Evolutionary conservation across 2,888 invertebrate genomes (phyloP).

Genomic region (Teinopalpus imperialis): DNA sequence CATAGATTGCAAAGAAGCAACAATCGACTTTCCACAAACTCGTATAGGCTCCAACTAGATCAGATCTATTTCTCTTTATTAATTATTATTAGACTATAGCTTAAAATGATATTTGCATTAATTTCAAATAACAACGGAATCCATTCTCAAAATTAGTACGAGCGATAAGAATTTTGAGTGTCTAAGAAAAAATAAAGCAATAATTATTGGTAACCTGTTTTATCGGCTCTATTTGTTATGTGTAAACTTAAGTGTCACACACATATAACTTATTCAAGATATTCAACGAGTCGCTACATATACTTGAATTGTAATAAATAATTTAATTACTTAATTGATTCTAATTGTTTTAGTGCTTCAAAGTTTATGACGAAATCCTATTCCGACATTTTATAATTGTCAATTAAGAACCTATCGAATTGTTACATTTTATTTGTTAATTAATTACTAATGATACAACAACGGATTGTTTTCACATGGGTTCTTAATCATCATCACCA

Average conservation of each 20-base stretch:
- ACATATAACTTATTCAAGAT: neutral
- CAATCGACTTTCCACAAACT: too few relatives aligned
- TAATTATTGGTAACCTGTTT: constrained; percentile 9
- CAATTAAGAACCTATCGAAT: too few relatives aligned
- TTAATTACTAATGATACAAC: too few relatives aligned
- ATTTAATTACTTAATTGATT: constrained; percentile 59
- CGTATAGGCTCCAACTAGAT: too few relatives aligned
- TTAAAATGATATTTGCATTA: too few relatives aligned
- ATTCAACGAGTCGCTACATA: neutral
- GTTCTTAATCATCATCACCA: too few relatives aligned
- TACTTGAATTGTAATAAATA: constrained; percentile 45
- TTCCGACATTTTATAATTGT: too few relatives aligned
- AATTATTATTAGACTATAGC: too few relatives aligned
- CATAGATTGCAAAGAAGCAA: too few relatives aligned
- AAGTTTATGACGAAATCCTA: constrained; percentile 37
- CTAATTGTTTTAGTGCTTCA: constrained; percentile 44
- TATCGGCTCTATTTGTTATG: constrained; percentile 11
- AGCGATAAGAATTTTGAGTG: neutral
- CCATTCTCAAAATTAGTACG: neutral
- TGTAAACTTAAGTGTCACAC: constrained; percentile 5
- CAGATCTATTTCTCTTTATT: too few relatives aligned
- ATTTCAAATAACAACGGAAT: neutral
- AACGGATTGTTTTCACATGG: too few relatives aligned
- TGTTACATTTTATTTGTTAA: too few relatives aligned
- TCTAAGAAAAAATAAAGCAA: constrained; percentile 2